These are phyloP conservation scores for Cephus spinipes DNA, from an alignment of 2,888 invertebrate genomes.

Conservation along the genomic window DNA sequence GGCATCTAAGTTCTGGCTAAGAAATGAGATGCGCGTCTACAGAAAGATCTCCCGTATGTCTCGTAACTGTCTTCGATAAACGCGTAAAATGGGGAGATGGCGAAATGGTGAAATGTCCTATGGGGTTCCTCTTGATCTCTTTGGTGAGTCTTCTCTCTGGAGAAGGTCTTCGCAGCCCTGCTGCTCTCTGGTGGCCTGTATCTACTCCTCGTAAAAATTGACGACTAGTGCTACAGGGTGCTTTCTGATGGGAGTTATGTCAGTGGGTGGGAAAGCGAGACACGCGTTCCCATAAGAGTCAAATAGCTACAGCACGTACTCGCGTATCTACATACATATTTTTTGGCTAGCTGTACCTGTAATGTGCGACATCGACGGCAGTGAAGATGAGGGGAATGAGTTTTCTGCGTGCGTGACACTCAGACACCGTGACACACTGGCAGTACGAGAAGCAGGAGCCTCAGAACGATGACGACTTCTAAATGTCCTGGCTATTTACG, in stretches of 20 bases:
- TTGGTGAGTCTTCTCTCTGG: neutral
- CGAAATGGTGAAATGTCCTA: constrained; percentile 15
- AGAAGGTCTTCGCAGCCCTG: neutral
- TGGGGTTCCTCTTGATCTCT: constrained; percentile 9
- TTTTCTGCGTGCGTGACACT: neutral
- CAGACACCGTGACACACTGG: neutral
- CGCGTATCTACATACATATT: neutral
- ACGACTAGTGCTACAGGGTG: constrained; percentile 11
- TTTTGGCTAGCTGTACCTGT: neutral
- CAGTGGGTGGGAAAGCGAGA: neutral
- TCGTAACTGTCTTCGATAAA: constrained; percentile 26
- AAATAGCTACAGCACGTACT: neutral
- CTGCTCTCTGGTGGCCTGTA: constrained; percentile 2
- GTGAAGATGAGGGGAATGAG: neutral
- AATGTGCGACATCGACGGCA: neutral
- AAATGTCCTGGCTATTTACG: neutral
- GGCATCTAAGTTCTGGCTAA: neutral
- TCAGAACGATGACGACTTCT: neutral
- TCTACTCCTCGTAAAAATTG: constrained; percentile 25
- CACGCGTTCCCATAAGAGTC: constrained; percentile 7
- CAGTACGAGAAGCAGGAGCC: neutral
- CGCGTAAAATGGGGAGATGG: neutral
- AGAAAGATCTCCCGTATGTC: constrained; percentile 16
- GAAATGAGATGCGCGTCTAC: constrained; percentile 13
- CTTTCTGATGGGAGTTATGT: neutral